These are phyloP conservation scores for Cephus spinipes DNA, from an alignment of 2,888 invertebrate species.

Conservation along the genomic window DNA sequence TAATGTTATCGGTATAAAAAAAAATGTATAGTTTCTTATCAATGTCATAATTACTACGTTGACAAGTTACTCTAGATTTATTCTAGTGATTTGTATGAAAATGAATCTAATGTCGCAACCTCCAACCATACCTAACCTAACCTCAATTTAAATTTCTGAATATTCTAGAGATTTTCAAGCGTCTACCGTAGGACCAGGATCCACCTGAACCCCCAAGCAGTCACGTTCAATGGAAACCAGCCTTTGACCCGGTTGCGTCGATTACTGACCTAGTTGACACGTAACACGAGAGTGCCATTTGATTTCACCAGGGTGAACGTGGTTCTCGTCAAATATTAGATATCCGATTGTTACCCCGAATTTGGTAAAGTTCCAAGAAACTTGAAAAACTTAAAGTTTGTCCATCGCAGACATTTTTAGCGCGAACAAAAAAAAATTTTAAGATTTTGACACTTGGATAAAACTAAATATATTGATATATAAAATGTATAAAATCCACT, in stretches of 20 bases:
- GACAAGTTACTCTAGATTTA: too few relatives aligned
- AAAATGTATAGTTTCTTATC: too few relatives aligned
- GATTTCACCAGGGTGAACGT: neutral
- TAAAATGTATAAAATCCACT: neutral
- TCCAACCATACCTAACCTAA: too few relatives aligned
- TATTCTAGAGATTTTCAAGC: neutral
- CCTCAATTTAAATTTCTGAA: neutral
- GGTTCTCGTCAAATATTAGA: neutral
- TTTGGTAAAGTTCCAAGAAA: neutral
- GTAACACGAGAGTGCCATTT: constrained; percentile 34
- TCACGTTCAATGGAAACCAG: neutral
- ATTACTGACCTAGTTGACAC: constrained; percentile 33
- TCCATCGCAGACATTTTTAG: too few relatives aligned
- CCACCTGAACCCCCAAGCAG: neutral
- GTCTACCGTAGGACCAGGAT: neutral
- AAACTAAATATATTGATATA: neutral
- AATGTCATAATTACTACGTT: too few relatives aligned
- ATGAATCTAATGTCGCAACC: too few relatives aligned
- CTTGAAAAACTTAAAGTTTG: neutral
- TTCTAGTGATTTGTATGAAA: too few relatives aligned
- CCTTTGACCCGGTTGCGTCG: neutral
- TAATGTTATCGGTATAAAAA: too few relatives aligned
- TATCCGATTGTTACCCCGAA: neutral
- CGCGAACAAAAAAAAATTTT: neutral
- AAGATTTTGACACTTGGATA: neutral